These are phyloP conservation scores for Pelvicachromis taeniatus DNA, from an alignment of 2,113 vertebrate species.

Conservation along the genomic window DNA sequence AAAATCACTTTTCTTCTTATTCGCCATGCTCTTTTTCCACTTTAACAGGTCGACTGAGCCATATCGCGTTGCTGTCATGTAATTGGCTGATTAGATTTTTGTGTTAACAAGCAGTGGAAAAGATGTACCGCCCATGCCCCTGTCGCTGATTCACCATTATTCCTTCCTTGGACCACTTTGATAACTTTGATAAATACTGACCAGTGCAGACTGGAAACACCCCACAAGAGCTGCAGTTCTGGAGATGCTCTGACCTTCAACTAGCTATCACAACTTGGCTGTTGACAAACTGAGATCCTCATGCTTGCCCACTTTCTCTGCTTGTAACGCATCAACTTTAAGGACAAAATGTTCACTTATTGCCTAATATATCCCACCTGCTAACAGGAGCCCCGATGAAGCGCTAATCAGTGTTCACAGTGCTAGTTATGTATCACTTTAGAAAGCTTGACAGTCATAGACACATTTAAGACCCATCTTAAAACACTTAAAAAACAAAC, in stretches of 20 bases:
- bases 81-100: not conserved
- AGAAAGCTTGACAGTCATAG: not conserved
- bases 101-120: not conserved
- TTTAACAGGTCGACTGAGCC: not conserved
- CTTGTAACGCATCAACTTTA: too few species aligned
- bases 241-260: not conserved
- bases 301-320: too few species aligned
- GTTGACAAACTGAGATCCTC: not conserved
- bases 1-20: not conserved
- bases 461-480: not conserved
- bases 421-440: not conserved
- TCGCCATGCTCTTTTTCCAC: not conserved
- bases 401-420: not conserved
- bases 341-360: not conserved
- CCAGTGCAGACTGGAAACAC: not conserved
- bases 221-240: not conserved
- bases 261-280: not conserved
- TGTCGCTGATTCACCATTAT: not conserved
- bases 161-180: not conserved
- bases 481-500: not conserved
- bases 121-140: not conserved
- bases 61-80: not conserved
- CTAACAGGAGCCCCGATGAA: not conserved
- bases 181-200: not conserved
- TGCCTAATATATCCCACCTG: not conserved